Conservation (phyloP, 2,797 vertebrate genomes). For the Coranthus polyacanthus region DNA sequence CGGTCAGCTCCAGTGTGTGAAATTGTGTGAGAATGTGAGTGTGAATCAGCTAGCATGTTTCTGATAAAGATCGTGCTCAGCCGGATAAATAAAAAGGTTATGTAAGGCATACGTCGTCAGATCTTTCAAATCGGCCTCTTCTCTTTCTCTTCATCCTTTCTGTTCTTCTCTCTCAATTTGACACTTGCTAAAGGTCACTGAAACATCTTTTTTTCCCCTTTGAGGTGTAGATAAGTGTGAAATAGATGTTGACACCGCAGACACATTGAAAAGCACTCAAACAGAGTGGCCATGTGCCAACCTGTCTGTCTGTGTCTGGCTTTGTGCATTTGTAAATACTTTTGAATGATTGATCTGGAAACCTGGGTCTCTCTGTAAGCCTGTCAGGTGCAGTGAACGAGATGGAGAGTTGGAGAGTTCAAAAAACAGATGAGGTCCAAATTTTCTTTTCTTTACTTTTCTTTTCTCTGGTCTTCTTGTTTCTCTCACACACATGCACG, state of each 20-base stretch:
- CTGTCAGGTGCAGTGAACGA: conserved; percentile 57
- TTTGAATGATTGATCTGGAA: conserved; percentile 81
- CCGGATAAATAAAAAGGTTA: conserved; percentile 75
- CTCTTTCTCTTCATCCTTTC: conserved; percentile 38
- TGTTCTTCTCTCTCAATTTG: conserved; percentile 72
- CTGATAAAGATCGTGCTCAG: conserved; percentile 66
- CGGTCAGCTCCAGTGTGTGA: conserved; percentile 44
- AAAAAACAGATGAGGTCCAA: conserved; percentile 56
- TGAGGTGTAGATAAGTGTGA: conserved; percentile 84
- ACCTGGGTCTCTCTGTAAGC: conserved; percentile 58
- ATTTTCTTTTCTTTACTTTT: conserved; percentile 5
- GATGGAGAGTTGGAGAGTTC: conserved; percentile 46
- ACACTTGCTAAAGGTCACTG: conserved; percentile 82
- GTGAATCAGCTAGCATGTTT: conserved; percentile 57
- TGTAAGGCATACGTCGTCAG: conserved; percentile 65
- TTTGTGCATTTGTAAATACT: conserved; percentile 84
- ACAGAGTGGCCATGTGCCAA: conserved; percentile 77
- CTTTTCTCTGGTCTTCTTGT: not conserved
- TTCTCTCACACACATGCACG: conserved; percentile 22
- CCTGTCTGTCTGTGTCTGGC: conserved; percentile 71
- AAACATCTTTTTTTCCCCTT: conserved; percentile 78
- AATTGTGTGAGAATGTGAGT: conserved; percentile 41
- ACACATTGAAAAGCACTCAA: conserved; percentile 85
- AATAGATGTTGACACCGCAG: conserved; percentile 84
- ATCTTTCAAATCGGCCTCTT: conserved; percentile 60